phyloP scores from a whole-genome alignment of 2,113 vertebrate genomes.

The Zingel zingel region DNA sequence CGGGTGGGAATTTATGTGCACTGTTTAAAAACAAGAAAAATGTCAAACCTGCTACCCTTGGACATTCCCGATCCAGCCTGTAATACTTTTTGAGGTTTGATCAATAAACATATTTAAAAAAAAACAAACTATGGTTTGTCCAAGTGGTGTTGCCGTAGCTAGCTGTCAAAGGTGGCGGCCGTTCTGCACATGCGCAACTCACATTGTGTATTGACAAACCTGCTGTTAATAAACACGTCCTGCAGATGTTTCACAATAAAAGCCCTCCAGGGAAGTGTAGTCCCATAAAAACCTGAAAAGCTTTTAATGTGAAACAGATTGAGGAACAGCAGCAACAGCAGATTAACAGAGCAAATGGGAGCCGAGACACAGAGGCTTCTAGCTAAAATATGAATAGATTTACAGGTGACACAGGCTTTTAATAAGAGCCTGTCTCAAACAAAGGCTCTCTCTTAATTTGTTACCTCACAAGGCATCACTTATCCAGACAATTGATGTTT shows the following conservation, averaged over 20 bases:
- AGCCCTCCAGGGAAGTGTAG: conserved; percentile 26
- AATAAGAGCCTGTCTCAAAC: background rate
- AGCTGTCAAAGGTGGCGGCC: too few species aligned
- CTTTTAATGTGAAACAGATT: conserved; percentile 54
- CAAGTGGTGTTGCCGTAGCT: too few species aligned
- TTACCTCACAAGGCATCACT: conserved; percentile 9
- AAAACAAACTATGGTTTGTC: too few species aligned
- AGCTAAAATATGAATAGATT: background rate
- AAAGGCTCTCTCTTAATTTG: background rate
- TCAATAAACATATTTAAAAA: too few species aligned
- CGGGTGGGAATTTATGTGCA: too few species aligned
- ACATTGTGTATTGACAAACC: background rate
- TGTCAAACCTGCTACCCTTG: too few species aligned
- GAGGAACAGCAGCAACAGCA: conserved; percentile 36
- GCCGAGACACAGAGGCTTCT: background rate
- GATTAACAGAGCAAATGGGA: conserved; percentile 21
- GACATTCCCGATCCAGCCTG: too few species aligned
- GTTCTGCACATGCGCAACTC: too few species aligned
- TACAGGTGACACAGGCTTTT: conserved; percentile 15
- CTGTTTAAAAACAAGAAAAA: too few species aligned
- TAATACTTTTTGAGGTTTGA: too few species aligned
- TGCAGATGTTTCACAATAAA: conserved; percentile 53
- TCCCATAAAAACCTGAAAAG: conserved; percentile 48
- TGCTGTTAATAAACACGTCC: conserved; percentile 17
- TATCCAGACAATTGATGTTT: background rate